These are phyloP conservation scores for Aphelinus certus DNA, from an alignment of 1,140 invertebrate species.

Conservation along the genomic window DNA sequence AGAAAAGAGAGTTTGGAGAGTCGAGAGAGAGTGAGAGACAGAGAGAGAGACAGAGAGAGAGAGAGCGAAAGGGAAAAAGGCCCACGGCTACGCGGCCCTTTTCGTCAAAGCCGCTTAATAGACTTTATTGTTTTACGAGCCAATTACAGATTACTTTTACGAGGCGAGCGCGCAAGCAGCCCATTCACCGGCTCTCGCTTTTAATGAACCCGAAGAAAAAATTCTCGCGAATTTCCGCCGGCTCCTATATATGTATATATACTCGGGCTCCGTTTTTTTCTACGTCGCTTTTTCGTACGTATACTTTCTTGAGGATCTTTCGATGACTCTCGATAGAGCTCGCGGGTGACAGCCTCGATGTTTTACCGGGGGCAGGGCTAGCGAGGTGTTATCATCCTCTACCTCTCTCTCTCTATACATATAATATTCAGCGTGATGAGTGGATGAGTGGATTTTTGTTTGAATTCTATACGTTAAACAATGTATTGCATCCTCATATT, in stretches of 20 bases:
- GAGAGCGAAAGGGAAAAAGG: conserved; percentile 5
- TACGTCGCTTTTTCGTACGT: neutral
- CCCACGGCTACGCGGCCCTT: conserved; percentile 39
- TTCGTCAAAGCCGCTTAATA: conserved; percentile 51
- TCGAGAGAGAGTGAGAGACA: conserved; percentile 21
- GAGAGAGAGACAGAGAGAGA: conserved; percentile 5
- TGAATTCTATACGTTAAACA: too few relatives aligned
- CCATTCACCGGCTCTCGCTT: conserved; percentile 44
- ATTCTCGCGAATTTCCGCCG: conserved; percentile 46
- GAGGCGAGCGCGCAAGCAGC: conserved; percentile 44
- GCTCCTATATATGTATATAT: neutral
- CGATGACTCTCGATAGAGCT: too few relatives aligned
- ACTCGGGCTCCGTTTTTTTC: neutral
- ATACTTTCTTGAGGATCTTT: too few relatives aligned
- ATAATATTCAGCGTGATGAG: neutral
- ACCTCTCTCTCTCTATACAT: neutral
- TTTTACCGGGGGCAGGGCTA: too few relatives aligned
- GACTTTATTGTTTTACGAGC: conserved; percentile 64
- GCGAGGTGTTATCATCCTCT: neutral
- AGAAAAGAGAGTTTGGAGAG: conserved; percentile 3
- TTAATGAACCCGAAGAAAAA: conserved; percentile 54
- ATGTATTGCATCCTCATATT: too few relatives aligned
- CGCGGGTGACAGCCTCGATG: too few relatives aligned
- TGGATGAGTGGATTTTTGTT: too few relatives aligned
- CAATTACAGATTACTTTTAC: conserved; percentile 63